phyloP scores from a whole-genome alignment of 1,140 invertebrate genomes.

The Eumeta japonica region DNA sequence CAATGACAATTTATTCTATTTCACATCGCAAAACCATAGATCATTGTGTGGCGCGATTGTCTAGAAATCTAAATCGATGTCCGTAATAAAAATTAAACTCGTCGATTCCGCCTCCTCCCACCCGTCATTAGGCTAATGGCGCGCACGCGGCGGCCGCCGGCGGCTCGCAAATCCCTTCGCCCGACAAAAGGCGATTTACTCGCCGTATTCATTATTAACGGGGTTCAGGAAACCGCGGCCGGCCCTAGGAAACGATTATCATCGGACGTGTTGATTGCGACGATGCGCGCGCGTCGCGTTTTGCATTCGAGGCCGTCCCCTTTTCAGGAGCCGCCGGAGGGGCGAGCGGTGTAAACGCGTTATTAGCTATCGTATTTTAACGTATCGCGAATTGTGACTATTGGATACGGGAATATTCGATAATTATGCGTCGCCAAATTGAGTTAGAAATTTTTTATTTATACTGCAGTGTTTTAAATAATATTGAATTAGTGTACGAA shows the following conservation, averaged over 20 bases:
- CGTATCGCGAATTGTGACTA: no score
- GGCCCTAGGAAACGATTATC: constrained; percentile 25
- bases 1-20: constrained; percentile 48
- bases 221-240: constrained; percentile 26
- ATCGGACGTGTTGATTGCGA: constrained; percentile 32
- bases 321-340: no score
- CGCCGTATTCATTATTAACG: constrained; percentile 43
- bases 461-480: no score
- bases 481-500: no score
- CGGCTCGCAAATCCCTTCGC: constrained; percentile 29
- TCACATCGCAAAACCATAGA: constrained; percentile 13
- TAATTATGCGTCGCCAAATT: no score
- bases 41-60: constrained; percentile 10
- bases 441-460: no score
- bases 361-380: no score
- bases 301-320: no score
- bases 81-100: constrained; percentile 1
- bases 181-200: constrained; percentile 36
- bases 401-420: no score
- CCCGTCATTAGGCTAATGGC: constrained; percentile 34
- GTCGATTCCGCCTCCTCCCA: neutral
- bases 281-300: no score
- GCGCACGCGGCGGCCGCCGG: constrained; percentile 27
- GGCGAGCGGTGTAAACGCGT: no score
- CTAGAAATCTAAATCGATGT: constrained; percentile 15